These are phyloP conservation scores for Hipparchia semele DNA, from an alignment of 2,888 invertebrate genomes.

Conservation along the genomic window DNA sequence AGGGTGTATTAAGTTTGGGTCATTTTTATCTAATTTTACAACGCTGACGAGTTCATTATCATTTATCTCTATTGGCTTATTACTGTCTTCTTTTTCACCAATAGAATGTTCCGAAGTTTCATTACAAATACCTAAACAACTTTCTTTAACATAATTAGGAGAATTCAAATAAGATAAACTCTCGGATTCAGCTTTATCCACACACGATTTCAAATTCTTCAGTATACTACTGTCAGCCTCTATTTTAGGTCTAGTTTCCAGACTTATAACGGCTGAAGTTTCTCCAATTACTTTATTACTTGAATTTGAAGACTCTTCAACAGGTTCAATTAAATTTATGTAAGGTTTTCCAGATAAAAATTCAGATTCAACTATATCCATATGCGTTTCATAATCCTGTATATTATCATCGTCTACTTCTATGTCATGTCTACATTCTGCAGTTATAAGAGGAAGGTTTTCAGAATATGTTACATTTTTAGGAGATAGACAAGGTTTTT, in stretches of 20 bases:
- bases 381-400: background rate
- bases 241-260: background rate
- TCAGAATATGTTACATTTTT: background rate
- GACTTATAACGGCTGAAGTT: background rate
- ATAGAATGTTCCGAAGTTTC: background rate
- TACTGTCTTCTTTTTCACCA: background rate
- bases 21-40: background rate
- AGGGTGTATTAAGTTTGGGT: background rate
- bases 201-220: background rate
- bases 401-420: too few relatives aligned
- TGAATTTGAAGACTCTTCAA: background rate
- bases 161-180: background rate
- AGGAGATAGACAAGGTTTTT: background rate
- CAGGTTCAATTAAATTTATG: background rate
- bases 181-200: background rate
- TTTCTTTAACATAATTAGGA: background rate
- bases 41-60: background rate
- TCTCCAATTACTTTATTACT: slow-evolving; percentile 2
- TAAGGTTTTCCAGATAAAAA: background rate
- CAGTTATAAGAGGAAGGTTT: background rate
- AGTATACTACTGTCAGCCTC: background rate
- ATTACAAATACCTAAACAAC: background rate
- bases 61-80: background rate
- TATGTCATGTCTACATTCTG: background rate
- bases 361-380: background rate